Conservation (phyloP, 2,888 invertebrate genomes). For the Nemotelus pantherinus region DNA sequence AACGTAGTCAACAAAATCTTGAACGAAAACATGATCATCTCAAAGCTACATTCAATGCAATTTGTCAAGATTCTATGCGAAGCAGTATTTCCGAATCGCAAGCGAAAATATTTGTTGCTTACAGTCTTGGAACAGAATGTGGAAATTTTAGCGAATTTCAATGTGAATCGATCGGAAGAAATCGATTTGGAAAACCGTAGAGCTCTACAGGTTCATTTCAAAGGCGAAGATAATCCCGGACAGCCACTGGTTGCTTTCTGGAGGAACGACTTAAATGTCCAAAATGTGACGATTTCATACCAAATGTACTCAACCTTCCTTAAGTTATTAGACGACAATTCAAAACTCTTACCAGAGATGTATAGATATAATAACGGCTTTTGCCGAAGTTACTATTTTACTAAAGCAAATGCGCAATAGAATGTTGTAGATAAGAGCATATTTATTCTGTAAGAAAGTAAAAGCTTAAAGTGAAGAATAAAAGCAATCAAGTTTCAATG, state of each 20-base stretch:
- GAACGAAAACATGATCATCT: slow-evolving; percentile 8
- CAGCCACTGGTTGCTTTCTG: slow-evolving; percentile 45
- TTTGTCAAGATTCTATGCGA: slow-evolving; percentile 46
- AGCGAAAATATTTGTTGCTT: slow-evolving; percentile 40
- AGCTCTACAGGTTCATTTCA: slow-evolving; percentile 43
- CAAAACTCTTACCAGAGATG: slow-evolving; percentile 42
- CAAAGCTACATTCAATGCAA: slow-evolving; percentile 35
- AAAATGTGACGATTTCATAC: slow-evolving; percentile 44
- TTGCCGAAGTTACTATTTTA: slow-evolving; percentile 43
- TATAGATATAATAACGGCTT: slow-evolving; percentile 46
- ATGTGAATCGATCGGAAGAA: slow-evolving; percentile 9
- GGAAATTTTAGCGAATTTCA: slow-evolving; percentile 39
- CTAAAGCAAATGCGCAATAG: slow-evolving; percentile 1
- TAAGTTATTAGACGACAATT: slow-evolving; percentile 32
- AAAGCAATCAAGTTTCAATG: neutral
- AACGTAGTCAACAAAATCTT: slow-evolving; percentile 37
- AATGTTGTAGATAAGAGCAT: neutral
- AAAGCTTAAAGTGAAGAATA: slow-evolving; percentile 1
- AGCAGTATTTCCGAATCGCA: slow-evolving; percentile 44
- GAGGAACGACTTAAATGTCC: slow-evolving; percentile 45
- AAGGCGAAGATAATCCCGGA: slow-evolving; percentile 38
- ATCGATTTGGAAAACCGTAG: slow-evolving; percentile 10
- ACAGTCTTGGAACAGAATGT: slow-evolving; percentile 44
- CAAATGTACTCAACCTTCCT: slow-evolving; percentile 39
- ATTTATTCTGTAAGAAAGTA: neutral